Conservation (phyloP, 2,113 vertebrate genomes). For the Poicephalus gulielmi region DNA sequence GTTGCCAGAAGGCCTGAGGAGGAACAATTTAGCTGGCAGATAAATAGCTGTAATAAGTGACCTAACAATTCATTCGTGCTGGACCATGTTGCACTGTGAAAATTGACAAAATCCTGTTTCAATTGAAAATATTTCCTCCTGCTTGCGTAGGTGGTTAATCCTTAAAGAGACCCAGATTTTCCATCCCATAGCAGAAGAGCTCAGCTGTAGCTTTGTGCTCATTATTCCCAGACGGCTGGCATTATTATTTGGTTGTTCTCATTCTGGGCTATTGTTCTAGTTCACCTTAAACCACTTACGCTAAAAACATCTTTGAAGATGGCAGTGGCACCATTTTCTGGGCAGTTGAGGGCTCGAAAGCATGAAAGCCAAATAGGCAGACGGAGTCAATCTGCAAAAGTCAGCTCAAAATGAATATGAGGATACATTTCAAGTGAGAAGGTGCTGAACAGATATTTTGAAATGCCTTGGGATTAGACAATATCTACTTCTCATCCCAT, state of each 20-base stretch:
- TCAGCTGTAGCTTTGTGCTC: conserved; percentile 10
- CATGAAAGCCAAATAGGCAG: conserved; percentile 32
- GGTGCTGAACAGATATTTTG: conserved; percentile 39
- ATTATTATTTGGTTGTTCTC: conserved; percentile 5
- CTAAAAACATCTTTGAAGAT: background rate
- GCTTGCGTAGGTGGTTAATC: conserved; percentile 20
- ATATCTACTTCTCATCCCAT: conserved; percentile 49
- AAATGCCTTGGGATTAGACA: conserved; percentile 43
- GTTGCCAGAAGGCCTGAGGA: background rate
- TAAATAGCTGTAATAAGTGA: conserved; percentile 27
- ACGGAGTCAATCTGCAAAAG: conserved; percentile 9
- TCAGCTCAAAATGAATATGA: conserved; percentile 45
- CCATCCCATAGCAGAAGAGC: background rate
- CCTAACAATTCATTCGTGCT: background rate
- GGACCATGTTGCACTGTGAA: background rate
- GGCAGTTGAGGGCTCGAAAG: conserved; percentile 1
- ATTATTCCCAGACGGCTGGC: conserved; percentile 7
- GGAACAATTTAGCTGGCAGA: conserved; percentile 13
- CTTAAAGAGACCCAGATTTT: background rate
- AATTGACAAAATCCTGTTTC: conserved; percentile 9
- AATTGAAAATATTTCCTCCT: conserved; percentile 1
- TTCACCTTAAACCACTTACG: conserved; percentile 29
- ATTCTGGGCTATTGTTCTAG: conserved; percentile 10
- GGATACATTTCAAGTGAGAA: conserved; percentile 46
- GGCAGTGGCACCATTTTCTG: conserved; percentile 26